A percentile compares a stretch with the other conserved stretches of the same genome.
These are phyloP conservation scores for Blennius ocellaris DNA, from an alignment of 2,113 vertebrate genomes.

Conservation along the genomic window DNA sequence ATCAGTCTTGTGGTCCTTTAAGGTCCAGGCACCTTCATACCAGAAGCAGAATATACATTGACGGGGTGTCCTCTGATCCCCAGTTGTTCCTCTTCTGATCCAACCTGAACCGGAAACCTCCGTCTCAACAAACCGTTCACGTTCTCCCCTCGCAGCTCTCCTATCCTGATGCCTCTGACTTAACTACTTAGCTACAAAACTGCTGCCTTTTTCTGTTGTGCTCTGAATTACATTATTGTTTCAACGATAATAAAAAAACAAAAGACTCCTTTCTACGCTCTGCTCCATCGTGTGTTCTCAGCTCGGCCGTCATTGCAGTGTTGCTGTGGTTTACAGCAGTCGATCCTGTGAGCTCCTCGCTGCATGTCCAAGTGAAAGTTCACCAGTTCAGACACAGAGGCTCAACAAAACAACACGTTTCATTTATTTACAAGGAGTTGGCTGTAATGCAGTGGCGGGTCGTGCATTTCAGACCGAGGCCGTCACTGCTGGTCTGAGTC, in stretches of 20 bases:
- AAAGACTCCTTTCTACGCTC: not conserved
- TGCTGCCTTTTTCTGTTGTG: not conserved
- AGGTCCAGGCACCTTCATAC: not conserved
- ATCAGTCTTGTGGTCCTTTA: not conserved
- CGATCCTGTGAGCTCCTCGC: not conserved
- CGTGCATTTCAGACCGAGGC: no score
- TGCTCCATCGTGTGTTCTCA: not conserved
- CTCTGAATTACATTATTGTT: no score
- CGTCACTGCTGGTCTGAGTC: no score
- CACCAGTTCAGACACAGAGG: no score
- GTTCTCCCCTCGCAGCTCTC: not conserved
- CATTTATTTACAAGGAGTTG: no score
- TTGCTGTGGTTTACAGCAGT: not conserved
- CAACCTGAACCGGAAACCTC: constrained; percentile 1
- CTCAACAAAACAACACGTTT: no score
- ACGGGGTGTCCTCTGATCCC: constrained; percentile 38
- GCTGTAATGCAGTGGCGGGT: no score
- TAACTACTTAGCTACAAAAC: not conserved
- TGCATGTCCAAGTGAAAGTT: not conserved
- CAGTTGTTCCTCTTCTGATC: constrained; percentile 9
- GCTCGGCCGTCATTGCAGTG: no score
- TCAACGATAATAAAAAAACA: not conserved
- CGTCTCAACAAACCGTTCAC: constrained; percentile 25
- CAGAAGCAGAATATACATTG: constrained; percentile 24
- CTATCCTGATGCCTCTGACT: not conserved